Percentiles rank a stretch among this genome's conserved stretches.
Evolutionary conservation across 2,797 vertebrate species (phyloP).

Genomic region (Hoplostethus mediterraneus): DNA sequence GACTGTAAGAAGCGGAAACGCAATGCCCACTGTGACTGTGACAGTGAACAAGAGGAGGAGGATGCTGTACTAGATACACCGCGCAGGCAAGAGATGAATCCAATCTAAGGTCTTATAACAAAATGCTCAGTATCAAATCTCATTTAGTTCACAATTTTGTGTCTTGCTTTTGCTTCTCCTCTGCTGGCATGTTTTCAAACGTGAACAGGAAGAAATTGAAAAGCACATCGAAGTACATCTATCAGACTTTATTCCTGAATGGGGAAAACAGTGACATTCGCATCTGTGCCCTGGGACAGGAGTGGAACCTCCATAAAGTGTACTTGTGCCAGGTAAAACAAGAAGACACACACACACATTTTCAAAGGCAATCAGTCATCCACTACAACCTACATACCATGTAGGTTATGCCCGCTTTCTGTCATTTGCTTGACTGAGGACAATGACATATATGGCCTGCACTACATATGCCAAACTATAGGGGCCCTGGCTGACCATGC

Average conservation of each 20-base stretch:
- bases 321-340: conserved; percentile 94
- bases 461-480: no score
- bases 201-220: conserved; percentile 93
- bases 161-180: conserved; percentile 10
- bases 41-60: conserved; percentile 87
- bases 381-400: not conserved
- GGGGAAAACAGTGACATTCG: conserved; percentile 97
- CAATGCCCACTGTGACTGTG: conserved; percentile 84
- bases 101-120: not conserved
- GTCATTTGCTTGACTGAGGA: not conserved
- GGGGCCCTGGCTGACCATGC: no score
- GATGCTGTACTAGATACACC: conserved; percentile 85
- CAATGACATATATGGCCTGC: no score
- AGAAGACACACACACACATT: not conserved
- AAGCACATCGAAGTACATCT: conserved; percentile 97
- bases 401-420: not conserved
- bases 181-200: conserved; percentile 5
- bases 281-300: conserved; percentile 95
- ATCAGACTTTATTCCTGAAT: conserved; percentile 96
- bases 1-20: conserved; percentile 88
- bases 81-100: conserved; percentile 78
- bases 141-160: not conserved
- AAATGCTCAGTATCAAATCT: not conserved
- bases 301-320: conserved; percentile 98
- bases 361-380: not conserved